Base-by-base conservation (phyloP, 2,797 vertebrate genomes). In the Macroramphosus scolopax region DNA sequence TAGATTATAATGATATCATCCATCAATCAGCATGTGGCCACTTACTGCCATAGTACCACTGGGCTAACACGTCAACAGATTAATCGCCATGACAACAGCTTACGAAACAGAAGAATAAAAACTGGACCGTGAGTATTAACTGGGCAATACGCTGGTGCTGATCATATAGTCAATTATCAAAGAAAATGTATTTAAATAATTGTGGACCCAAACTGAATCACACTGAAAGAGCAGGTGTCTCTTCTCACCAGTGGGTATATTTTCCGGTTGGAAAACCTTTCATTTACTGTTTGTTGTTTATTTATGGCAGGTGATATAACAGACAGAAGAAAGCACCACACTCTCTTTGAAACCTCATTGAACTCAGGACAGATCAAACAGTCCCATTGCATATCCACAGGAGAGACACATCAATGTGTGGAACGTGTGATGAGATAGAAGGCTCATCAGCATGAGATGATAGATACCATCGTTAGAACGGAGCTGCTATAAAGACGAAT, bases 261-360 rank as follows among this genome's bases (percentile, higher is more conserved):
- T n/a, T n/a, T n/a, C n/a, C n/a, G 30, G 24, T 14, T 6, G 11
- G 33, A 22, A 59, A 47, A 44, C 26, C 47, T 52, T 58, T 71
- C 30, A 44, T 42, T 18, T 8, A 3, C 8, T 13, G 42, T 36
- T 50, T 46, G 36, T 52, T 30, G 14, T 20, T 38, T 47, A 39
- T 74, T 63, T 24, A 13, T 43, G 38, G n/a, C 20, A 34, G 57
- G 46, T 24, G 29, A 26, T 40, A 34, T 35, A 47, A 60, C 37
- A 25, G 43, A 52, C 28, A 47, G 47, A 76, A 76, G 47, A 81
- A 81, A 75, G 72, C 47, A 5, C 1, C 17, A 3, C n/a, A 0
- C 2, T 7, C 41, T 43, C 55, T 81, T 68, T 81, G 72, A 78
- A 74, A 67, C 40, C 61, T 38, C 66, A 68, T 71, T 66, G 68